Percentiles rank a stretch among this genome's conserved stretches.
These are phyloP conservation scores for Cinclus cinclus DNA, from an alignment of 2,113 vertebrate genomes.

Conservation along the genomic window DNA sequence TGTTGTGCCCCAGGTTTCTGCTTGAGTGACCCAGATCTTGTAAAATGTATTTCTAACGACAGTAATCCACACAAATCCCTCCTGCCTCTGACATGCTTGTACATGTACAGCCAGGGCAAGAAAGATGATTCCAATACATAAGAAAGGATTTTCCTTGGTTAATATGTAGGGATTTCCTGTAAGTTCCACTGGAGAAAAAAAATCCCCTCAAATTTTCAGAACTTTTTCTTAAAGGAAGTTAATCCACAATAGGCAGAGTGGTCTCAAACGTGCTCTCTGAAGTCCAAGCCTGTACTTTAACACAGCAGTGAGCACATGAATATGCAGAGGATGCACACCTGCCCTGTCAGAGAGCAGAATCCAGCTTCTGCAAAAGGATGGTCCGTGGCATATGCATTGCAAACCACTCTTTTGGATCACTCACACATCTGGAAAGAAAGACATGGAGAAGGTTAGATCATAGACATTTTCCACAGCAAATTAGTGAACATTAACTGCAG, in stretches of 20 bases:
- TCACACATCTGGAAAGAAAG: slow-evolving; percentile 12
- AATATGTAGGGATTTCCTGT: not conserved
- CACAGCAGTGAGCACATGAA: not conserved
- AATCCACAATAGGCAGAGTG: not conserved
- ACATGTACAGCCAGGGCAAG: not conserved
- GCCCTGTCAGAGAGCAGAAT: not conserved
- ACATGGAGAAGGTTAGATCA: slow-evolving; percentile 45
- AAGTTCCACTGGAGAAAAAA: not conserved
- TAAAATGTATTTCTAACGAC: not conserved
- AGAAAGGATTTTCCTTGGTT: not conserved
- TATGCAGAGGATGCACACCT: not conserved
- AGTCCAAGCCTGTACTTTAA: not conserved
- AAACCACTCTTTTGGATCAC: slow-evolving; percentile 2
- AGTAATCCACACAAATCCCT: not conserved
- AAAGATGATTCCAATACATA: not conserved
- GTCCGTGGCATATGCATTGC: not conserved
- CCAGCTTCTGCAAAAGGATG: not conserved
- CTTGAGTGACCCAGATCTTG: not conserved
- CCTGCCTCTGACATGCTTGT: not conserved
- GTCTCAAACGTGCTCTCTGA: not conserved
- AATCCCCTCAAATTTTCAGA: not conserved
- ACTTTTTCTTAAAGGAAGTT: not conserved
- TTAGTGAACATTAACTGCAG: slow-evolving; percentile 37
- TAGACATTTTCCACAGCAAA: slow-evolving; percentile 54
- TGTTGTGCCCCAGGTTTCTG: not conserved